phyloP scores from a whole-genome alignment of 2,113 vertebrate genomes.

The Brachionichthys hirsutus region DNA sequence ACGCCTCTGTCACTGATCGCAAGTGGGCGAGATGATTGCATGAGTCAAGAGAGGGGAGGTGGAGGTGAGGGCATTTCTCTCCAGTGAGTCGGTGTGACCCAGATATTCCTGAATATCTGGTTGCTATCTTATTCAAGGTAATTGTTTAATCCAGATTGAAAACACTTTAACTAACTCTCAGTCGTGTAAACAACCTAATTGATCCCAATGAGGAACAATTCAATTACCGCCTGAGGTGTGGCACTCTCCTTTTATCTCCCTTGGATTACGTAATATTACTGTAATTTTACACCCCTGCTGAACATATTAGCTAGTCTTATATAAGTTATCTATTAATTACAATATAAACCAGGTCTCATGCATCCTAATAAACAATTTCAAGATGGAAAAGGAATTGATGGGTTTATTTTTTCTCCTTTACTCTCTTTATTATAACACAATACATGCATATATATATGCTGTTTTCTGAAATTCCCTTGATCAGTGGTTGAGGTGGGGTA shows the following conservation, averaged over 20 bases:
- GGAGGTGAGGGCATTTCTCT: conserved; percentile 23
- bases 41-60: conserved; percentile 7
- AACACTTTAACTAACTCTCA: conserved; percentile 14
- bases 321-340: too few species aligned
- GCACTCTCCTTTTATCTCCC: conserved; percentile 30
- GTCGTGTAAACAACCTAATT: conserved; percentile 44
- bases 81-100: conserved; percentile 33
- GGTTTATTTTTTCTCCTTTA: background rate
- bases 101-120: conserved; percentile 10
- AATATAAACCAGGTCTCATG: background rate
- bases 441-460: background rate
- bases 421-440: background rate
- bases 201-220: conserved; percentile 52
- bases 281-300: conserved; percentile 13
- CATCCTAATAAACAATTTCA: background rate
- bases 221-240: conserved; percentile 42
- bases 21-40: conserved; percentile 28
- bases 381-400: background rate
- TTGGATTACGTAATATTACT: conserved; percentile 34
- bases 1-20: conserved; percentile 44
- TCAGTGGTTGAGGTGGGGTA: too few species aligned
- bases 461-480: too few species aligned
- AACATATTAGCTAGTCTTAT: conserved; percentile 2
- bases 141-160: background rate
- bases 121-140: conserved; percentile 14